phyloP scores from a whole-genome alignment of 2,797 vertebrate genomes.

The Eleutherodactylus coqui region DNA sequence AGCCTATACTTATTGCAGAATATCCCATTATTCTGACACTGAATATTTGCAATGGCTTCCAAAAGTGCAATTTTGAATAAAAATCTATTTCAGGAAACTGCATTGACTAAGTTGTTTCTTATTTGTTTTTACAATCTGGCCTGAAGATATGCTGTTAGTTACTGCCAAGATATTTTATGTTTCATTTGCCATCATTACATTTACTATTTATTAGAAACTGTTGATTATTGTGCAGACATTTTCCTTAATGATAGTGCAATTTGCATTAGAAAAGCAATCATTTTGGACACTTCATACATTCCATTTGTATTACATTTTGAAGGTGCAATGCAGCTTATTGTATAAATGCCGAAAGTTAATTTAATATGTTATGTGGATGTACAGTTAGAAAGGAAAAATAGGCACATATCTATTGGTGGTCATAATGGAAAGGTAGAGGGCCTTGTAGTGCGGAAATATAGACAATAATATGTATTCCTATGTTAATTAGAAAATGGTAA shows the following conservation, averaged over 20 bases:
- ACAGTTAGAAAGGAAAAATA: too few relatives aligned
- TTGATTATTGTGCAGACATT: neutral
- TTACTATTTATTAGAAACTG: neutral
- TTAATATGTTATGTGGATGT: too few relatives aligned
- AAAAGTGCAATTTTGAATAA: neutral
- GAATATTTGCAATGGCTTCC: neutral
- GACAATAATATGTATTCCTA: too few relatives aligned
- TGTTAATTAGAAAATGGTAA: too few relatives aligned
- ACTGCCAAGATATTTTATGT: slow-evolving; percentile 6
- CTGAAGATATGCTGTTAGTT: neutral
- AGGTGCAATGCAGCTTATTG: too few relatives aligned
- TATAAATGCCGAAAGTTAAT: too few relatives aligned
- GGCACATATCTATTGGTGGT: too few relatives aligned
- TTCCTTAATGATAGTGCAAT: neutral
- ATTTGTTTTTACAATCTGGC: neutral
- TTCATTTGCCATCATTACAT: neutral
- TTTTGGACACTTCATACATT: too few relatives aligned
- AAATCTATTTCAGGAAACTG: neutral
- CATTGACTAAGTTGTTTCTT: neutral
- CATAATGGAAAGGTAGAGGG: too few relatives aligned
- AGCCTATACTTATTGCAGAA: neutral
- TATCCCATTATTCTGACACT: neutral
- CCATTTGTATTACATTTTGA: too few relatives aligned
- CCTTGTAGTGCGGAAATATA: too few relatives aligned
- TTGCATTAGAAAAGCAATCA: neutral